A percentile compares a stretch with the other conserved stretches of the same genome.
These are phyloP conservation scores for Microtus pennsylvanicus DNA, from an alignment of 2,113 vertebrate species.

Conservation along the genomic window DNA sequence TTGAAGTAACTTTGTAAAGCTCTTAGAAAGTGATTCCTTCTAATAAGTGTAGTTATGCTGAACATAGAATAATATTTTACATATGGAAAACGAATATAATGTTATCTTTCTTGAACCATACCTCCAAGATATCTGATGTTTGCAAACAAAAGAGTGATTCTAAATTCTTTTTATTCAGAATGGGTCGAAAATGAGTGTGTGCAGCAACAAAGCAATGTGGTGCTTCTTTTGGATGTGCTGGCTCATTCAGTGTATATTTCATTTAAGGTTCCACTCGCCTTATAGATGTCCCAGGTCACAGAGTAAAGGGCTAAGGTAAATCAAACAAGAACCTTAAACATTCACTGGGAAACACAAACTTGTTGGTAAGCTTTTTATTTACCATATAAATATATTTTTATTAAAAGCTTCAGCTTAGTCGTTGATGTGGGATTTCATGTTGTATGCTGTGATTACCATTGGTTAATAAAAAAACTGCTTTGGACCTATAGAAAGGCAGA, in stretches of 20 bases:
- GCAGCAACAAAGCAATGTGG: not conserved
- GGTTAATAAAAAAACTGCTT: too few relatives aligned
- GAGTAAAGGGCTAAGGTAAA: not conserved
- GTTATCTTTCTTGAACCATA: not conserved
- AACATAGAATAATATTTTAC: not conserved
- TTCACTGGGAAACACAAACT: constrained; percentile 7
- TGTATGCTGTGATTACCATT: too few relatives aligned
- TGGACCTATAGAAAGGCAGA: too few relatives aligned
- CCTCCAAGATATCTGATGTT: not conserved
- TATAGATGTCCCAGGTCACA: not conserved
- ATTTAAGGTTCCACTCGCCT: not conserved
- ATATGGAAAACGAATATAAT: not conserved
- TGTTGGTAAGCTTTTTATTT: constrained; percentile 33
- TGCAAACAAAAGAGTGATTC: constrained; percentile 6
- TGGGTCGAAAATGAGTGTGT: not conserved
- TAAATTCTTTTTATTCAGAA: not conserved
- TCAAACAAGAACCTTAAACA: constrained; percentile 18
- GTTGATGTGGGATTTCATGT: too few relatives aligned
- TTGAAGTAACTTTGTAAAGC: constrained; percentile 19
- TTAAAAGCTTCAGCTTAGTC: not conserved
- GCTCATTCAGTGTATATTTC: not conserved
- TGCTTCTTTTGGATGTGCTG: not conserved
- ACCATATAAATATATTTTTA: constrained; percentile 52
- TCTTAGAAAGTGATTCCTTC: not conserved
- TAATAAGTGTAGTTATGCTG: not conserved